These are phyloP conservation scores for Strongylocentrotus purpuratus DNA, from an alignment of 35 echinoderm and acorn worm genomes.

Conservation along the genomic window DNA sequence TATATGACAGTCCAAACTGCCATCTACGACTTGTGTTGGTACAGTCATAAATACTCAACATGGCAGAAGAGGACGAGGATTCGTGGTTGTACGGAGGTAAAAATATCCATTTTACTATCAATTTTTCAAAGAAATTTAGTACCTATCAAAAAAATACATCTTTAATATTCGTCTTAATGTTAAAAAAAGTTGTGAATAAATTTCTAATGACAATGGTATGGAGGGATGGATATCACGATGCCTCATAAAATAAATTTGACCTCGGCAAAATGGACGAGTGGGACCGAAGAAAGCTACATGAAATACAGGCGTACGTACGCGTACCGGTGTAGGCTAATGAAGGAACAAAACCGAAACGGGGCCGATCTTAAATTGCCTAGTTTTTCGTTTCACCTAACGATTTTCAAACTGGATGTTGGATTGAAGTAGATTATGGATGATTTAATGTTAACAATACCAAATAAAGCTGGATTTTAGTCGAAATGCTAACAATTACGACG, in stretches of 20 bases:
- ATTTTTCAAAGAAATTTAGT: neutral
- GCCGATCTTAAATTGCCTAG: neutral
- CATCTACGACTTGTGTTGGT: neutral
- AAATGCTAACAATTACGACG: no score
- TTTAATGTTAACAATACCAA: no score
- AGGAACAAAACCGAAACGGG: neutral
- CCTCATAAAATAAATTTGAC: neutral
- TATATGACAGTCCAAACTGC: neutral
- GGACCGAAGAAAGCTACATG: neutral
- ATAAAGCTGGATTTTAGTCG: no score
- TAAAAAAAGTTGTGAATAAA: neutral
- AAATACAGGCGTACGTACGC: neutral
- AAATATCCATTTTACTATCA: neutral
- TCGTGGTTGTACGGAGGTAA: slow-evolving; percentile 48
- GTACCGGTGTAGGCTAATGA: neutral
- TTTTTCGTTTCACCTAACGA: no score
- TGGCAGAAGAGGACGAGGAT: slow-evolving; percentile 49
- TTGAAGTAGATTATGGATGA: no score
- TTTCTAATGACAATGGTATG: neutral
- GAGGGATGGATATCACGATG: neutral
- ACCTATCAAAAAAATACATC: no score
- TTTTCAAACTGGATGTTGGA: no score
- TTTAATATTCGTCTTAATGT: no score
- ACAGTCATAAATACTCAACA: neutral
- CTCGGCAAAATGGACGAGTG: neutral